Base-by-base conservation (phyloP, 2,113 vertebrate species). In the human region DNA sequence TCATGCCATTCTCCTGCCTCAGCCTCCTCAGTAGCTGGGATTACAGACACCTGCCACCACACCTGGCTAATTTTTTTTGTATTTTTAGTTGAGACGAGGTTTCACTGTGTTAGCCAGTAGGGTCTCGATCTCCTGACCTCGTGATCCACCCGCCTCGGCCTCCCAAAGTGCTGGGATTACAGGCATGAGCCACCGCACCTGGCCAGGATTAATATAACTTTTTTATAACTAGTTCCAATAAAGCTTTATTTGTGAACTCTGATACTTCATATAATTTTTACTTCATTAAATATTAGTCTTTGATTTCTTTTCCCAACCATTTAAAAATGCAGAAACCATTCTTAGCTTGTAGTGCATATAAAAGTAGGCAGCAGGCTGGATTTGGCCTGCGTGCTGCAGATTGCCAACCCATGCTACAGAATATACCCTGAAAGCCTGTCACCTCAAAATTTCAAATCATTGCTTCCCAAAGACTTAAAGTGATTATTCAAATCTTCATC, bases 381-480 rank as follows among this genome's bases (percentile, higher is more conserved):
- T 59, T 20, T 35, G 27, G 82, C n/a, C 40, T 5, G 14, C 0
- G 4, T 35, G 30, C 40, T 66, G 4, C 14, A 12, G 40, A 83
- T 55, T 89, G 23, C 59, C 61, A 82, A 61, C 16, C 20, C 35
- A 3, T 55, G 38, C 48, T 94, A 38, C 82, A 89, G 91, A 97
- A 55, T 50, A 30, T 22, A 78, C 78, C 66, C 92, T 50, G 75
- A 72, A 85, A 72, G 32, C 12, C 52, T 83, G 80, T 66, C 72
- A 86, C 66, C 75, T 98, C 94, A 98, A 76, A 99, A 97, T 94
- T 97, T 98, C 96, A 99, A 99, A 81, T 99, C 99, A 1, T 94
- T 94, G 5, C 96, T 99, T 97, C 99, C 99, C 97, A 99, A 98
- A 0, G 99, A 98, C 75, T 99, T 98, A 98, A 99, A 99, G 90